Conservation (phyloP, 2,888 invertebrate species). For the Drepana falcataria region DNA sequence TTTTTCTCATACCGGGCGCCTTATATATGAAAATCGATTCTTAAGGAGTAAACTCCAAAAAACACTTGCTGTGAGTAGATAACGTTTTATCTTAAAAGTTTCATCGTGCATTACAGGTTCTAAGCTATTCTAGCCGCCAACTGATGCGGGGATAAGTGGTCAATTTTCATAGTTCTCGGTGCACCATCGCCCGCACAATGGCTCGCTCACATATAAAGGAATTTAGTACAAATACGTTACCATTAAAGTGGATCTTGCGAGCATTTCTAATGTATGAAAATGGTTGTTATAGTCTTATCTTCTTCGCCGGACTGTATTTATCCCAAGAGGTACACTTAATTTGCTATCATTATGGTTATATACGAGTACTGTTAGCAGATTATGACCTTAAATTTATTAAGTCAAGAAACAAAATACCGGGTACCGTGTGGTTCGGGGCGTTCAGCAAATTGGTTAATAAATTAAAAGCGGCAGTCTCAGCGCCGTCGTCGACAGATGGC, state of each 20-base stretch:
- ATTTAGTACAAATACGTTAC: conserved; percentile 21
- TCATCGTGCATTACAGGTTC: conserved; percentile 16
- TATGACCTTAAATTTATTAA: conserved; percentile 69
- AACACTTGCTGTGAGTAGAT: conserved; percentile 4
- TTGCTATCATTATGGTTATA: conserved; percentile 24
- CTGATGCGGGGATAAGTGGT: conserved; percentile 40
- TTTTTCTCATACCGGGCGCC: too few relatives aligned
- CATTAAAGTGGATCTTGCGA: conserved; percentile 13
- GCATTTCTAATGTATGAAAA: conserved; percentile 21
- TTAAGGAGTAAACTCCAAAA: too few relatives aligned
- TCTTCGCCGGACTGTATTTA: conserved; percentile 3
- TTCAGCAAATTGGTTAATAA: conserved; percentile 76
- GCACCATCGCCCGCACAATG: conserved; percentile 26
- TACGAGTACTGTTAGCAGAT: conserved; percentile 52
- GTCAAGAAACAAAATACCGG: conserved; percentile 71
- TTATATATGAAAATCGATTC: too few relatives aligned
- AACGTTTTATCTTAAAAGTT: conserved; percentile 18
- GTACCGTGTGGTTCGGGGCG: conserved; percentile 58
- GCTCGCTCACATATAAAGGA: conserved; percentile 18
- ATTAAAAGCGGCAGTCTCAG: conserved; percentile 74
- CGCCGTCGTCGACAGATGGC: conserved; percentile 74
- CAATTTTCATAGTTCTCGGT: conserved; percentile 37
- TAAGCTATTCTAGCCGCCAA: conserved; percentile 27
- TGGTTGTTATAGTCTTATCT: conserved; percentile 7
- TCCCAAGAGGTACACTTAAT: conserved; percentile 35